These are phyloP conservation scores for Pseudoips prasinana DNA, from an alignment of 2,888 invertebrate species.

Conservation along the genomic window DNA sequence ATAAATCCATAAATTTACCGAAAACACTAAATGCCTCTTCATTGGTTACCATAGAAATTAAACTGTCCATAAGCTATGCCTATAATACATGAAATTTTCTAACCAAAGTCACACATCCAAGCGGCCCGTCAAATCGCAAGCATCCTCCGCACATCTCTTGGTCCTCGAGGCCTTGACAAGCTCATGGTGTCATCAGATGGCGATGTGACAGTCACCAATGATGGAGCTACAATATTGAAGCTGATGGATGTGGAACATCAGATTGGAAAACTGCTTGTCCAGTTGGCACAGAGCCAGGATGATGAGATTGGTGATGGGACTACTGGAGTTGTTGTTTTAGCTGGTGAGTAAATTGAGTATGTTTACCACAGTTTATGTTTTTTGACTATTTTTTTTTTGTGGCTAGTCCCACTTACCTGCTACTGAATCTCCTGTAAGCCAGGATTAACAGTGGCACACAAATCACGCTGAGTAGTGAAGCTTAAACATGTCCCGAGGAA, in stretches of 20 bases:
- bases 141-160: constrained; percentile 95
- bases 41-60: too few relatives aligned
- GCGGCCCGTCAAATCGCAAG: constrained; percentile 97
- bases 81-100: too few relatives aligned
- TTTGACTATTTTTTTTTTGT: too few relatives aligned
- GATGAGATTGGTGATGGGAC: constrained; percentile 99
- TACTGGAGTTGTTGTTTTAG: constrained; percentile 96
- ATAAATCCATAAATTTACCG: too few relatives aligned
- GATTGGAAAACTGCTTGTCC: constrained; percentile 98
- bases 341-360: constrained; percentile 78
- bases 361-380: too few relatives aligned
- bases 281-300: constrained; percentile 98
- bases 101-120: constrained; percentile 96
- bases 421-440: too few relatives aligned
- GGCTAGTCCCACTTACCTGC: too few relatives aligned
- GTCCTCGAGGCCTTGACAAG: constrained; percentile 98
- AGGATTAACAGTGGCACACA: too few relatives aligned
- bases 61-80: too few relatives aligned
- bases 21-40: too few relatives aligned
- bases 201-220: constrained; percentile 98
- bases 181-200: constrained; percentile 98
- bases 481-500: too few relatives aligned
- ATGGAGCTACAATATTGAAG: constrained; percentile 99
- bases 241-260: constrained; percentile 99
- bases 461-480: too few relatives aligned